Evolutionary conservation across 2,888 invertebrate genomes (phyloP).

Genomic region (Ormyrus labotus): DNA sequence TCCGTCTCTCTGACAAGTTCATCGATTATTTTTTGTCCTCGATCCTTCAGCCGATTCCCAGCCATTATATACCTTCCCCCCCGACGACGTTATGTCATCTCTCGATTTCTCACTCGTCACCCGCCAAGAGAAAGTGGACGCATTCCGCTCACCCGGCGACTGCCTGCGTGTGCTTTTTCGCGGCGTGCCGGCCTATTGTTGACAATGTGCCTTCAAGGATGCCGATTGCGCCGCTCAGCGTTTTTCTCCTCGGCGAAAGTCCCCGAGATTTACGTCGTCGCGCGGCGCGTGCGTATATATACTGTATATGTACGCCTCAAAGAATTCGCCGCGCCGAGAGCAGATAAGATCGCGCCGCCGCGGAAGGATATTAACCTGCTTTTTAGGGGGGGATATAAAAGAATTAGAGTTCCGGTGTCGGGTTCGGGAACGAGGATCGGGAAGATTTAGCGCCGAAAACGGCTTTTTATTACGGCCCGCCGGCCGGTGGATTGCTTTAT

Average conservation of each 20-base stretch:
- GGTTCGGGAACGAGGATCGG: not conserved
- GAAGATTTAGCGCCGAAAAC: not conserved
- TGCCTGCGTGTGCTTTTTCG: constrained; percentile 8
- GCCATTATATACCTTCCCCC: not conserved
- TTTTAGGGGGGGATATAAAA: constrained; percentile 13
- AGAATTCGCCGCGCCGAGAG: not conserved
- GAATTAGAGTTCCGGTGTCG: not conserved
- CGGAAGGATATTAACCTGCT: constrained; percentile 48
- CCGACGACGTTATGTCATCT: constrained; percentile 4
- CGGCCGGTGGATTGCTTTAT: too few species aligned
- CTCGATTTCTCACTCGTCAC: constrained; percentile 39
- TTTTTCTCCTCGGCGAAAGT: constrained; percentile 2
- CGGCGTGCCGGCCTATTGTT: constrained; percentile 39
- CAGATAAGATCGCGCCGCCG: constrained; percentile 33
- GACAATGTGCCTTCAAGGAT: constrained; percentile 48
- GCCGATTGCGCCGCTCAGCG: constrained; percentile 32
- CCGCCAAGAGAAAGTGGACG: constrained; percentile 36
- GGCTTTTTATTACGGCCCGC: not conserved
- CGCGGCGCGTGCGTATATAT: not conserved
- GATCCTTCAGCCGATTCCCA: not conserved
- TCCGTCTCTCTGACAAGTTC: not conserved
- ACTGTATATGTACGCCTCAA: too few species aligned
- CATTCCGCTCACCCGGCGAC: not conserved
- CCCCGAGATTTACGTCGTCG: too few species aligned
- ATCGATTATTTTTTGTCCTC: too few species aligned